phyloP scores from a whole-genome alignment of 53 echinoderm and acorn worm genomes.

The Apostichopus leukothele region DNA sequence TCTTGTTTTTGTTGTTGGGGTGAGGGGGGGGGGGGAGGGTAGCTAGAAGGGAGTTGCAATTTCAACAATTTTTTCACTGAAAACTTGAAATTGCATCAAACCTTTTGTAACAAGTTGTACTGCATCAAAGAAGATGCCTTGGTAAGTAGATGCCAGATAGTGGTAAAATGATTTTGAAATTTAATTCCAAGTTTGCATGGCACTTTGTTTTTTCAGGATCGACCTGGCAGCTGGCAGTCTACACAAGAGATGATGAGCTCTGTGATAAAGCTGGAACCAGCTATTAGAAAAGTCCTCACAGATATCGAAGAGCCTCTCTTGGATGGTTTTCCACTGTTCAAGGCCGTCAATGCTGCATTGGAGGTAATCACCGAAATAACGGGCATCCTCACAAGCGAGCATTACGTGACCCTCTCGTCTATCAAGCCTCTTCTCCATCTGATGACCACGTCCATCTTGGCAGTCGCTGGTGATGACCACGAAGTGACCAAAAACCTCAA shows the following conservation, averaged over 20 bases:
- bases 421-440: constrained; percentile 38
- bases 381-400: constrained; percentile 46
- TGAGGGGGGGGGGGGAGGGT: too few relatives aligned
- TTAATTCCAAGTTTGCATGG: too few relatives aligned
- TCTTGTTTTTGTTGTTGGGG: too few relatives aligned
- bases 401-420: constrained; percentile 53
- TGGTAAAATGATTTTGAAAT: too few relatives aligned
- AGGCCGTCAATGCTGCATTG: constrained; percentile 32
- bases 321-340: constrained; percentile 26
- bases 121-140: too few relatives aligned
- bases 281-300: constrained; percentile 19
- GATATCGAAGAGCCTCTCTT: constrained; percentile 35
- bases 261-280: constrained; percentile 49
- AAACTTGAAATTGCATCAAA: too few relatives aligned
- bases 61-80: too few relatives aligned
- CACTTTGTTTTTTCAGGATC: constrained; percentile 33
- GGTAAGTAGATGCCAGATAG: too few relatives aligned
- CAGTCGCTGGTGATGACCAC: neutral
- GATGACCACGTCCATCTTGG: constrained; percentile 14
- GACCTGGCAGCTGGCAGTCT: constrained; percentile 45
- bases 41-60: too few relatives aligned
- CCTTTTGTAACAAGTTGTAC: too few relatives aligned
- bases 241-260: constrained; percentile 50
- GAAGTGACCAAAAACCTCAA: constrained; percentile 33
- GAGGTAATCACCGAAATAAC: constrained; percentile 47